Base-by-base conservation (phyloP, 2,888 invertebrate genomes). In the Drosophila macrospina region DNA sequence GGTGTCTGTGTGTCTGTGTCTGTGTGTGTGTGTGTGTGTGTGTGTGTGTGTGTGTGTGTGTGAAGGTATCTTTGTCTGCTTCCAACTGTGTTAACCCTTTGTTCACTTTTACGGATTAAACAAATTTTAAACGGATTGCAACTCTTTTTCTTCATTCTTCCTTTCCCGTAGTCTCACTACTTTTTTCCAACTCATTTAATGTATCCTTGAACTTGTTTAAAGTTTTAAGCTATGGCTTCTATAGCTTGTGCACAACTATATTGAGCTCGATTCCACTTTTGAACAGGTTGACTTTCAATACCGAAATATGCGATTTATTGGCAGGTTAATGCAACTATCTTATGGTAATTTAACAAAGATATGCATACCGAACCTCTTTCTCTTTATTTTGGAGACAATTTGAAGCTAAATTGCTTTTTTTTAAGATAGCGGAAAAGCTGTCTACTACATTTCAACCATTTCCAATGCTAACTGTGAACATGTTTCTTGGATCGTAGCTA, bases 51-150 rank as follows among this genome's bases (percentile, higher is more conserved):
- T 30, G 24, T 7, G 20, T 37, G 20, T 39, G 34, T 44, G 55
- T 34, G 20, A 28, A 28, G 8, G 28, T 54, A 39, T 68, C 34
- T 52, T 36, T 66, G 47, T 52, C 42, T 48, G 54, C 26, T 45
- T 51, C 10, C 37, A 36, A 26, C 34, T 52, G 6, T 39, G 15
- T 7, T 55, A 61, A 56, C 52, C 59, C 51, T 51, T 51, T 71
- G 56, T 45, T 55, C 62, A 51, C 50, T 51, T 26, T 65, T 61
- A 26, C 16, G 69, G 69, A 76, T 82, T 78, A 79, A 70, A 63
- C 73, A 80, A 68, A 80, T 77, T 63, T 63, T 65, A 77, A 77
- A 65, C 65, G 55, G 44, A 62, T 28, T 70, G 63, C 39, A 39
- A 61, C 13, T 24, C 44, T 56, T 45, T 44, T 44, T 30, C 24